Evolutionary conservation across 2,113 vertebrate species (phyloP), one percentile per base, ranked within the genome.

Genomic region (Scalopus aquaticus): DNA sequence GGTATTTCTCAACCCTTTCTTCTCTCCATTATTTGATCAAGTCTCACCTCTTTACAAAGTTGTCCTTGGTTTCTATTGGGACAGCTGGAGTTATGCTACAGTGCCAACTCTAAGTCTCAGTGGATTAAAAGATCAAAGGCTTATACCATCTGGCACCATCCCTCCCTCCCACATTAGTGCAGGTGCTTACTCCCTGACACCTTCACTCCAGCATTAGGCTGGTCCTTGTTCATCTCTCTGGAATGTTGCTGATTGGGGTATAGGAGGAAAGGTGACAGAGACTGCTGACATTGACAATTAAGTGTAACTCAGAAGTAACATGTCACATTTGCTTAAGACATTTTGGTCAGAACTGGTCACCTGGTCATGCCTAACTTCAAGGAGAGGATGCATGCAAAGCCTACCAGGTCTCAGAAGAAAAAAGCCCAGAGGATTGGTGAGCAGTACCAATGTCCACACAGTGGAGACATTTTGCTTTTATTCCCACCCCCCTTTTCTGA

Each of bases 281-380:
- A 72, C 9, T 32, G 16, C 35, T 37, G 64, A 83, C 32, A 11
- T 15, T n/a, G 28, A 9, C 5, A 42, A 44, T 51, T 32, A 70
- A 44, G 1, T 62, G 30, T 32, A 80, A 2, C 1, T 12, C 13
- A 2, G 9, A 35, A 78, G 30, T 60, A 46, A 44, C 32, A 16
- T 3, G 30, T 37, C 22, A 65, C 10, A 35, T 76, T 83, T 62
- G 22, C 28, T 62, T 58, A 64, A 76, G 60, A 46, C 20, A 2
- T 84, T 94, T 85, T 64, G 39, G 26, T 56, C 10, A 69, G 77
- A 60, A 67, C 32, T 82, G 37, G 26, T 49, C n/a, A 46, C 12
- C 49, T 62, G 20, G 26, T 30, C 12, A 37, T 3, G 30, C 32
- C 22, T 67, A 51, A 70, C 46, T 90, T 74, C 16, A 62, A 86